Base-by-base conservation (phyloP, 92 coral and sea anemone species). In the Porites divaricata region DNA sequence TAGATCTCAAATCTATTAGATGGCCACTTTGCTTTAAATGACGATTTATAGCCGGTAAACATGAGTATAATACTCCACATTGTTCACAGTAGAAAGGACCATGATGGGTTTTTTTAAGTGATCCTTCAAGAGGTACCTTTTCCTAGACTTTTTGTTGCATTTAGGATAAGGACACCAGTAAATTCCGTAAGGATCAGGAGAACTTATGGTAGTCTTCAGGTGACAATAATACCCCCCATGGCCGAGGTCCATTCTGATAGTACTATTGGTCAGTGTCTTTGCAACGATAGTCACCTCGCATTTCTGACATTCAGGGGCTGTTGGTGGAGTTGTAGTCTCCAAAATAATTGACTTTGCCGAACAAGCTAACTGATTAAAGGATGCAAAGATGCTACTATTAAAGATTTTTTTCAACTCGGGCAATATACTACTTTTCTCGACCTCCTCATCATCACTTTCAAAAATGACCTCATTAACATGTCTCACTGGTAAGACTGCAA, bases 131-230 rank as follows among this genome's bases (percentile, higher is more conserved):
- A 68, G 73, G 8, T 13, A 68, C 14, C 51, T 26, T 41, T 68
- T 68, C 73, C 73, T 68, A 24, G 73, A 68, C 52, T 68, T 68
- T 41, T 4, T 68, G 73, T 26, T 14, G 14, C 73, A 68, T 68
- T 68, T 68, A 10, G 73, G 73, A 68, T 10, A 68, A 9, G 73
- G 73, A 68, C 73, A 68, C 73, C n/a, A n/a, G n/a, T n/a, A n/a
- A n/a, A n/a, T n/a, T n/a, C n/a, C n/a, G n/a, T n/a, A n/a, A n/a
- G n/a, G n/a, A n/a, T n/a, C n/a, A n/a, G n/a, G n/a, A n/a, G n/a
- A n/a, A n/a, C n/a, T n/a, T n/a, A n/a, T n/a, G n/a, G n/a, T n/a
- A n/a, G n/a, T n/a, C n/a, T n/a, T n/a, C n/a, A n/a, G n/a, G n/a
- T n/a, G n/a, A n/a, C n/a, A n/a, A n/a, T n/a, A n/a, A n/a, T n/a